Conservation (phyloP, 2,797 vertebrate genomes). For the Delichon dasypus region DNA sequence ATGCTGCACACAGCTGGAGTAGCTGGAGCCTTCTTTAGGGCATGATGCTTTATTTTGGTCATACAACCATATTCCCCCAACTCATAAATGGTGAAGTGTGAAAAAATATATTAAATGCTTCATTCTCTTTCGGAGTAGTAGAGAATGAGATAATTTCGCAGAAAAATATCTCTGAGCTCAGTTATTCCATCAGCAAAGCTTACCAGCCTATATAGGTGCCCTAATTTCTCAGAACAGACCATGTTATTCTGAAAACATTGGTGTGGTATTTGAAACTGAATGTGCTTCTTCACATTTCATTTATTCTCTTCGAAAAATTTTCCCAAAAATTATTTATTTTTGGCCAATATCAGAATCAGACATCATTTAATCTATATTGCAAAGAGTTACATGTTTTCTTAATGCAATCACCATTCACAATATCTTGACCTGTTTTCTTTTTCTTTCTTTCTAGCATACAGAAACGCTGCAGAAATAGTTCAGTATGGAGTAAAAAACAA, state of each 20-base stretch:
- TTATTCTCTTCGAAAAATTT: not conserved
- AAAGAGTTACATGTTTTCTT: not conserved
- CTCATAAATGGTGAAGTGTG: not conserved
- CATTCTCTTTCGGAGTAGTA: not conserved
- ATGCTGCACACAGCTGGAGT: not conserved
- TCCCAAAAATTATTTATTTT: not conserved
- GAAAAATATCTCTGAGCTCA: not conserved
- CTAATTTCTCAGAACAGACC: not conserved
- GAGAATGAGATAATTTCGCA: not conserved
- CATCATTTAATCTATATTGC: not conserved
- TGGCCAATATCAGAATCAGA: not conserved
- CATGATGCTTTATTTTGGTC: not conserved
- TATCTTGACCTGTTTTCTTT: not conserved
- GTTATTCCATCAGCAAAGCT: not conserved
- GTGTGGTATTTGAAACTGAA: not conserved
- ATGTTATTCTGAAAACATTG: not conserved
- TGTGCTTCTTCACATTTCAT: not conserved
- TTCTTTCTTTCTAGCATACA: constrained; percentile 83
- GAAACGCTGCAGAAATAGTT: constrained; percentile 92
- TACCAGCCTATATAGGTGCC: not conserved
- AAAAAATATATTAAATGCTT: not conserved
- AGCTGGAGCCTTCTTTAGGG: not conserved
- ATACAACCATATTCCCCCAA: not conserved
- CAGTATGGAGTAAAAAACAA: constrained; percentile 97
- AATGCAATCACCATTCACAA: not conserved